A percentile compares a stretch with the other conserved stretches of the same genome.
These are phyloP conservation scores for Remorina albescens DNA, from an alignment of 2,797 vertebrate species.

Conservation along the genomic window DNA sequence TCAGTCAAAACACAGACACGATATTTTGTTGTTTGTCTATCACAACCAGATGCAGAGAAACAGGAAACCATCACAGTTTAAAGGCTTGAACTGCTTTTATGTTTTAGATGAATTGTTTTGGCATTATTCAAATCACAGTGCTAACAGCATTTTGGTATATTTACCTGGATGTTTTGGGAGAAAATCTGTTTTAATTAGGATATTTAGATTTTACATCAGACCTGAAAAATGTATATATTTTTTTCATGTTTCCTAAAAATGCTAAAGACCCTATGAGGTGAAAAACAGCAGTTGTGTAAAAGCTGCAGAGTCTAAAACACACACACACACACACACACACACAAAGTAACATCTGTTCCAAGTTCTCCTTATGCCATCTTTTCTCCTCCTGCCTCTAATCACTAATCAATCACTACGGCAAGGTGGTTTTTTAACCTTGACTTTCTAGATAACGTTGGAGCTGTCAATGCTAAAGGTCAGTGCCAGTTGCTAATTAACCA, in stretches of 20 bases:
- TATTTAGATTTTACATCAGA: background rate
- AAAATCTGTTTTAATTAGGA: background rate
- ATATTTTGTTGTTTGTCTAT: background rate
- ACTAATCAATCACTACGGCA: slow-evolving; percentile 80
- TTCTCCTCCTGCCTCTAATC: slow-evolving; percentile 66
- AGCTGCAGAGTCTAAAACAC: slow-evolving; percentile 5
- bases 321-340: slow-evolving; percentile 19
- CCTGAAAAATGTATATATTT: background rate
- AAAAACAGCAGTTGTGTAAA: background rate
- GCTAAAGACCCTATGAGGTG: background rate
- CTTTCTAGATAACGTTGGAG: slow-evolving; percentile 86
- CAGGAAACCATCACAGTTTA: background rate
- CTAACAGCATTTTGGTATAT: background rate
- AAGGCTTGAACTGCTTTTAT: background rate
- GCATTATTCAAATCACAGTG: too few relatives aligned
- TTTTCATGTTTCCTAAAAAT: background rate
- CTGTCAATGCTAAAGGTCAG: slow-evolving; percentile 85
- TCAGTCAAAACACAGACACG: background rate
- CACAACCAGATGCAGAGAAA: background rate
- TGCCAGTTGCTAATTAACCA: slow-evolving; percentile 87
- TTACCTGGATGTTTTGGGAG: background rate
- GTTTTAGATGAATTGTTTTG: too few relatives aligned
- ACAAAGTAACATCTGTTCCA: slow-evolving; percentile 41
- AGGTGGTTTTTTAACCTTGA: slow-evolving; percentile 84
- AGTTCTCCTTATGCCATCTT: slow-evolving; percentile 21